Percentiles rank a stretch among this genome's conserved stretches.
phyloP scores from a whole-genome alignment of 2,888 invertebrate species.

The Pristionchus exspectatus region DNA sequence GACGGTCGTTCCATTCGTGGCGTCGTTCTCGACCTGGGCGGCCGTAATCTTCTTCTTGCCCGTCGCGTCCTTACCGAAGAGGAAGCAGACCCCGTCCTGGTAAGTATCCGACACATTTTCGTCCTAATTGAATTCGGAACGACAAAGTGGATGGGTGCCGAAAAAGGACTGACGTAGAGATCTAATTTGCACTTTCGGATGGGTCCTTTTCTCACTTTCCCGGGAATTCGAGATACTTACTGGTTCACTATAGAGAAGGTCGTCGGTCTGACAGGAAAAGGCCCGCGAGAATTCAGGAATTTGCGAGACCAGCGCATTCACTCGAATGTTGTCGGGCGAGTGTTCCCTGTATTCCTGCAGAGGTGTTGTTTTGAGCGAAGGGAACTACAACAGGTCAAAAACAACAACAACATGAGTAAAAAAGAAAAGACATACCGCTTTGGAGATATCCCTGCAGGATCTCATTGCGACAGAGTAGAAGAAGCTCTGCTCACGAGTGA shows the following conservation, averaged over 20 bases:
- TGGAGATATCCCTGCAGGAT: neutral
- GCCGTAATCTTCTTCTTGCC: slow-evolving; percentile 2
- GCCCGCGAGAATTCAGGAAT: slow-evolving; percentile 24
- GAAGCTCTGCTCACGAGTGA: slow-evolving; percentile 34
- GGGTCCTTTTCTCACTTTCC: neutral
- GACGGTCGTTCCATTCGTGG: neutral
- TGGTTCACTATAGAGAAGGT: neutral
- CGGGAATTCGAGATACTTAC: neutral
- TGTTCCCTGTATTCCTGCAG: slow-evolving; percentile 27
- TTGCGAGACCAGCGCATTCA: slow-evolving; percentile 30
- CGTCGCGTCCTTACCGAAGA: slow-evolving; percentile 19
- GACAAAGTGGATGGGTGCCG: neutral
- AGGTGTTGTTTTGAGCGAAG: neutral
- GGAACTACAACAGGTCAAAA: neutral
- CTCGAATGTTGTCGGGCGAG: slow-evolving; percentile 44
- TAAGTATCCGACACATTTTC: neutral
- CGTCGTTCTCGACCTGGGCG: neutral
- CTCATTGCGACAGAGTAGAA: slow-evolving; percentile 34
- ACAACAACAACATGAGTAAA: neutral
- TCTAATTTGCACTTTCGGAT: neutral
- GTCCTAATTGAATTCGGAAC: neutral
- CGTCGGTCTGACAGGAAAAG: slow-evolving; percentile 7
- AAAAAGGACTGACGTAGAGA: neutral
- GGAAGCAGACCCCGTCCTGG: slow-evolving; percentile 2
- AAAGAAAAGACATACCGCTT: neutral